Conservation (phyloP, 1,140 invertebrate species). For the Trypoxylus dichotomus region DNA sequence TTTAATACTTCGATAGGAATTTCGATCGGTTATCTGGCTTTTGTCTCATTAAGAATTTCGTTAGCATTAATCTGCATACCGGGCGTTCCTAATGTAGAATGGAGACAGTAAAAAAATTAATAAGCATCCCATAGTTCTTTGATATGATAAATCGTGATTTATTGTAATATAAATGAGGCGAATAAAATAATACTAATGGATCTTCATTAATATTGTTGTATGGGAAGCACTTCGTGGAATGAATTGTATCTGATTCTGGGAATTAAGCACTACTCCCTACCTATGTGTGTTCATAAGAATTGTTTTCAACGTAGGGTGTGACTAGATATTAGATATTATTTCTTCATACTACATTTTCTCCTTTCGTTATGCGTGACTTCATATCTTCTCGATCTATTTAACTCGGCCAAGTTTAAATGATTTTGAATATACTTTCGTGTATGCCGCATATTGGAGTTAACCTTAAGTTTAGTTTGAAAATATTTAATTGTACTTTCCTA, state of each 20-base stretch:
- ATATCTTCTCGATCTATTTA: too few relatives aligned
- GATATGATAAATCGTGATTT: conserved; percentile 11
- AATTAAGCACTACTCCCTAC: not conserved
- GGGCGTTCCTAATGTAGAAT: not conserved
- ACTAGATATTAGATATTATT: too few relatives aligned
- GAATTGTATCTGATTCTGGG: not conserved
- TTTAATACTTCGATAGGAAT: conserved; percentile 14
- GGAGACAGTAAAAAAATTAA: not conserved
- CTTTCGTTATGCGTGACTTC: too few relatives aligned
- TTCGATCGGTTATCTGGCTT: conserved; percentile 12
- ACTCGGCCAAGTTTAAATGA: too few relatives aligned
- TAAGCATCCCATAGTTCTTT: conserved; percentile 8
- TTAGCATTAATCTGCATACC: conserved; percentile 5
- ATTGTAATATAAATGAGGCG: not conserved
- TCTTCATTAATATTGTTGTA: not conserved
- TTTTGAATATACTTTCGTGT: too few relatives aligned
- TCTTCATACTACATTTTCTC: too few relatives aligned
- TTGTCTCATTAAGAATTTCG: conserved; percentile 17
- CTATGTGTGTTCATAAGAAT: too few relatives aligned
- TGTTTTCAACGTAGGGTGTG: too few relatives aligned
- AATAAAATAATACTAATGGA: conserved; percentile 5
- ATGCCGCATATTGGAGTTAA: too few relatives aligned
- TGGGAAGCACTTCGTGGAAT: not conserved
- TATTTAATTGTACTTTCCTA: too few relatives aligned
- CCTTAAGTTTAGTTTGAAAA: too few relatives aligned